phyloP scores from a whole-genome alignment of 2,888 invertebrate genomes.

The Sceliomorpha sp. region DNA sequence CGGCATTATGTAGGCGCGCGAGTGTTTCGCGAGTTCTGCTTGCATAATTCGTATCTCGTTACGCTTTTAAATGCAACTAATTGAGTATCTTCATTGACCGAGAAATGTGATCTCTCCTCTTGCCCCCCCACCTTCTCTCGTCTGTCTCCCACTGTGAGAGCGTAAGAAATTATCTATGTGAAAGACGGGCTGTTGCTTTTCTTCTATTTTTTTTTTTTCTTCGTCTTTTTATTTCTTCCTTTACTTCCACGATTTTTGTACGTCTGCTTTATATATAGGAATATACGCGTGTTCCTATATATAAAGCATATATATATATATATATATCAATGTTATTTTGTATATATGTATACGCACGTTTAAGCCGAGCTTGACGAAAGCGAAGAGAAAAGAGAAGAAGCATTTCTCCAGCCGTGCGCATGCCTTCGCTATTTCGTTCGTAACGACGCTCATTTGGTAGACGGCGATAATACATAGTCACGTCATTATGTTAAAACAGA shows the following conservation, averaged over 20 bases:
- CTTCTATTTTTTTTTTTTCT: too few species aligned
- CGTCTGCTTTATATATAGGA: too few species aligned
- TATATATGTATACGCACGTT: too few species aligned
- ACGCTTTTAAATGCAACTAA: constrained; percentile 7
- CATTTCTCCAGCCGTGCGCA: neutral
- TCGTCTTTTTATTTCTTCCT: too few species aligned
- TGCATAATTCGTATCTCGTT: constrained; percentile 1
- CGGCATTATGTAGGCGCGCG: constrained; percentile 6
- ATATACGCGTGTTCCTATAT: too few species aligned
- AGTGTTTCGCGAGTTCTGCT: constrained; percentile 1
- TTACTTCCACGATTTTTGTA: too few species aligned
- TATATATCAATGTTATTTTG: too few species aligned
- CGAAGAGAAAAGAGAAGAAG: neutral
- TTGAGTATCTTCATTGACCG: constrained; percentile 13
- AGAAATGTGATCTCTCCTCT: constrained; percentile 2
- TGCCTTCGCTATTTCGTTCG: neutral
- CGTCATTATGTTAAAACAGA: too few species aligned
- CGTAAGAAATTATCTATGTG: neutral
- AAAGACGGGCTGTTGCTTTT: neutral
- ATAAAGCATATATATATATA: too few species aligned
- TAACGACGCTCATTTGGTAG: neutral
- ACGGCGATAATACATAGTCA: neutral
- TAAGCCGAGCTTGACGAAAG: neutral
- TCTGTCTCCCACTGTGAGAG: too few species aligned
- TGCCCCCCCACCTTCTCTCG: too few species aligned